Evolutionary conservation across 2,797 vertebrate species (phyloP), one percentile per base, ranked within the genome.

Genomic region (Gastrophryne carolinensis): DNA sequence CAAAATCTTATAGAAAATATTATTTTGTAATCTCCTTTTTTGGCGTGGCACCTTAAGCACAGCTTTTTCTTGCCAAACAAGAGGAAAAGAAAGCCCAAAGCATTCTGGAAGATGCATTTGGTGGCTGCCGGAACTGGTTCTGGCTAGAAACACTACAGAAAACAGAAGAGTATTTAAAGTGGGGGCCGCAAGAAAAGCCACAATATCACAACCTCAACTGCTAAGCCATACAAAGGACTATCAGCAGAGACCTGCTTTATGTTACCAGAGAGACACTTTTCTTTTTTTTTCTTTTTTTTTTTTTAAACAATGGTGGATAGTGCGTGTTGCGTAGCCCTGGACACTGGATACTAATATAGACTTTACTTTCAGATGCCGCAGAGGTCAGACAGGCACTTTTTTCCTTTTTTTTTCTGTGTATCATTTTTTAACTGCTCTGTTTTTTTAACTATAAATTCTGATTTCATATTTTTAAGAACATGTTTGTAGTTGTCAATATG

Each of bases 1-100:
- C 60, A 58, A 77, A 57, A 47, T 39, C 30, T 24, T 29, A 37
- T 34, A 24, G 4, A 56, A 35, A 47, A 64, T 64, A 64, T 56
- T 52, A 8, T 19, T 39, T 44, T 62, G 57, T 37, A 15, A 53
- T 78, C 54, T 72, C 13, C 30, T 58, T 64, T n/a, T 34, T 35
- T 34, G 10, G 57, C 3, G 39, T 72, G 37, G 63, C 63, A 52
- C 47, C 34, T 44, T 61, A 23, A 41, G 56, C 73, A 62, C 34
- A 44, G 37, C 26, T 41, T 64, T 4, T 30, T 12, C 23, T 64
- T 58, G 60, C 60, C 29, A 66, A 66, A 57, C 15, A 3, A 39
- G 27, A 41, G 50, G 54, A 66, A 37, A 5, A 26, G 23, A 47
- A 39, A 64, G 58, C 32, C 41, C n/a, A 69, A 19, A 30, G 44